Conservation (phyloP, 1,140 invertebrate genomes). For the Diprion similis region DNA sequence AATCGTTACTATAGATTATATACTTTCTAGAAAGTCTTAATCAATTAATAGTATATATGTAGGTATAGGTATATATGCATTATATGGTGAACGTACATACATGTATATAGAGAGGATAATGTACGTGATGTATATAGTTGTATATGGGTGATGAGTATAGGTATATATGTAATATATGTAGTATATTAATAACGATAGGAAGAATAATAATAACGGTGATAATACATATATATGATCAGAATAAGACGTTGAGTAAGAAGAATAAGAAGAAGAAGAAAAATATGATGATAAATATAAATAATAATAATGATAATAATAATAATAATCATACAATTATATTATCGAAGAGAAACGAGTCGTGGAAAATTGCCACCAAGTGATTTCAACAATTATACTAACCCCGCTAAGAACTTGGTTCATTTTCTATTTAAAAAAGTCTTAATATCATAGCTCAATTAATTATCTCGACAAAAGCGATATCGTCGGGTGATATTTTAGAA, state of each 20-base stretch:
- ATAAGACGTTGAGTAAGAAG: neutral
- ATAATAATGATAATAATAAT: too few relatives aligned
- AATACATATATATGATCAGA: neutral
- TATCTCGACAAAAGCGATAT: too few relatives aligned
- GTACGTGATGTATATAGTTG: neutral
- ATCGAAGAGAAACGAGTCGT: too few relatives aligned
- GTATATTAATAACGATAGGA: neutral
- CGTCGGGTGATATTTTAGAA: too few relatives aligned
- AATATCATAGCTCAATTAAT: too few relatives aligned
- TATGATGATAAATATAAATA: too few relatives aligned
- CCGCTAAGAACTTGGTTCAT: too few relatives aligned
- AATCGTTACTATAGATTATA: neutral
- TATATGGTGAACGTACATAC: neutral
- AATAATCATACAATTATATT: too few relatives aligned
- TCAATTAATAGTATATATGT: neutral
- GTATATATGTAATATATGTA: neutral
- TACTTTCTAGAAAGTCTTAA: constrained; percentile 4
- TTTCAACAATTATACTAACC: too few relatives aligned
- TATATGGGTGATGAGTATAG: neutral
- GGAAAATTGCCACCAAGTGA: too few relatives aligned
- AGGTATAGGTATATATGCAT: neutral
- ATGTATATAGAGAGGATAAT: constrained; percentile 3
- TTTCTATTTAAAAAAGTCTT: too few relatives aligned
- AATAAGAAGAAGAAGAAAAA: neutral
- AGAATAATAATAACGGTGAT: neutral